Evolutionary conservation across 2,888 invertebrate genomes (phyloP).

Genomic region (Furcula furcula): DNA sequence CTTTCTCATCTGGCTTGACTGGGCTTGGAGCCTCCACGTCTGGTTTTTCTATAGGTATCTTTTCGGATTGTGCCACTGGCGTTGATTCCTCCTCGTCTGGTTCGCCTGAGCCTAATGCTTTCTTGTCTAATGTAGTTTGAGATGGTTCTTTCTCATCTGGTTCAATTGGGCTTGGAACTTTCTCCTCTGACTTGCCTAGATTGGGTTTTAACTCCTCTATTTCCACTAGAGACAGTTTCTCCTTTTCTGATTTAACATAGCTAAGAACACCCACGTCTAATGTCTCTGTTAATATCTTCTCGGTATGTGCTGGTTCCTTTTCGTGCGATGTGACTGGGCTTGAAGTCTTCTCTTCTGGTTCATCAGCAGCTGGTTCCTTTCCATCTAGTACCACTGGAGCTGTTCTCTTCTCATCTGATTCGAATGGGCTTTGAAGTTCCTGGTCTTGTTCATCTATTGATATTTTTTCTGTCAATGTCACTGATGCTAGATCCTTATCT

Average conservation of each 20-base stretch:
- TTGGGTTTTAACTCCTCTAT: conserved; percentile 3
- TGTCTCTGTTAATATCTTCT: too few relatives aligned
- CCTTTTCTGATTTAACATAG: conserved; percentile 6
- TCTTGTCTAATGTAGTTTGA: conserved; percentile 1
- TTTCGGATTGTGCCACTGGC: too few relatives aligned
- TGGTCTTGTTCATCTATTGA: conserved; percentile 5
- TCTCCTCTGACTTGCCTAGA: neutral
- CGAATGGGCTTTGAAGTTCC: conserved; percentile 7
- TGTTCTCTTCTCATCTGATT: conserved; percentile 1
- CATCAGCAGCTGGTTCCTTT: neutral
- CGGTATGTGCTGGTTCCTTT: neutral
- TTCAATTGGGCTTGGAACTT: neutral
- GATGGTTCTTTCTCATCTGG: conserved; percentile 1
- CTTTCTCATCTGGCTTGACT: too few relatives aligned
- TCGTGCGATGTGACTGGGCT: conserved; percentile 3
- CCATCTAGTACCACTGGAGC: conserved; percentile 2
- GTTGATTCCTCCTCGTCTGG: conserved; percentile 1
- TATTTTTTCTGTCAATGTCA: too few relatives aligned
- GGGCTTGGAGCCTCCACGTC: too few relatives aligned
- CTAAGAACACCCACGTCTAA: conserved; percentile 10
- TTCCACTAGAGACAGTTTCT: conserved; percentile 3
- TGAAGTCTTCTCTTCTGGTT: neutral
- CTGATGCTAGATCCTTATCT: conserved; percentile 1
- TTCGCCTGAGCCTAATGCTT: neutral
- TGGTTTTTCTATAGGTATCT: too few relatives aligned